Base-by-base conservation (phyloP, 2,113 vertebrate species). In the Strix aluco region DNA sequence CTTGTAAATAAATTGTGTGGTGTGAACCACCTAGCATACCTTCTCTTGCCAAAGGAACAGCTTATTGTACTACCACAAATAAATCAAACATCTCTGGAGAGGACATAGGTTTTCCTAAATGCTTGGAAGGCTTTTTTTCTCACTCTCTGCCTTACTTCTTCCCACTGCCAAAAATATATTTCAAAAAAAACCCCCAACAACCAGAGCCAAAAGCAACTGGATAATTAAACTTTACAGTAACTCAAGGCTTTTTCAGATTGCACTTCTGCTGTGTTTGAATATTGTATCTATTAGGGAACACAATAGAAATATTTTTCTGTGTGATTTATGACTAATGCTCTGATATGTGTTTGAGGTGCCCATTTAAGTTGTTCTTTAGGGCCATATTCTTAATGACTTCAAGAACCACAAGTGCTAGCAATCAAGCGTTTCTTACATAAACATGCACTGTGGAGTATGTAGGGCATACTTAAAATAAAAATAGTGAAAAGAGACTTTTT, bases 1-100 rank as follows among this genome's bases (percentile, higher is more conserved):
- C 42, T 87, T 91, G 75, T 84, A 92, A 95, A 81, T 90, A 77
- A 92, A 92, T 67, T 81, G n/a, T 70, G 26, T 54, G 21, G 15
- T 90, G 20, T 86, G 72, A 90, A 90, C 15, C 21, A 91, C 57
- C 44, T 77, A 88, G 42, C 11, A 44, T 36, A 78, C 47, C 19
- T 90, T 25, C 51, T 83, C 21, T 88, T 93, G 94, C 81, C 67
- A 95, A 88, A 93, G 12, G 25, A 96, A 72, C 10, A 55, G 29
- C 40, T 78, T 67, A 63, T 79, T 91, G 27, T 86, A 66, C 44
- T 66, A 54, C n/a, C 26, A 83, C 47, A 90, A 91, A 92, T 8
- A 90, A 30, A 91, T 59, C 30, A 70, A 86, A 18, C 13, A 21
- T 38, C 63, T 90, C 72, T 86, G 66, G 69, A 95, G 88, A 94